Percentiles rank a stretch among this genome's conserved stretches.
phyloP scores from a whole-genome alignment of 2,113 vertebrate genomes.

The Entelurus aequoreus region DNA sequence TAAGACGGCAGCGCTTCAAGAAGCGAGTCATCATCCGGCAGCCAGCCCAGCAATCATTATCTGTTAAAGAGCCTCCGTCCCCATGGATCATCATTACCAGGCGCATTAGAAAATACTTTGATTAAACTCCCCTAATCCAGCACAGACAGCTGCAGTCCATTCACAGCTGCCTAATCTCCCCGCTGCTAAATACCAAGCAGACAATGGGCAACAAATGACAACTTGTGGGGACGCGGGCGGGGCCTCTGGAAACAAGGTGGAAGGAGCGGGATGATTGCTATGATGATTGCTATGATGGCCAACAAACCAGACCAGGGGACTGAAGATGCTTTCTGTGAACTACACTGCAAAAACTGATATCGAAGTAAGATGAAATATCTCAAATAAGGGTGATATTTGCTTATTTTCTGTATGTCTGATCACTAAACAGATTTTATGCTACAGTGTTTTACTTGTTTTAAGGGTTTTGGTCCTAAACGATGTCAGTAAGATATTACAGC shows the following conservation, averaged over 20 bases:
- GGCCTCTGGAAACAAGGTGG: slow-evolving; percentile 47
- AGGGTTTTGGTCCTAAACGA: too few relatives aligned
- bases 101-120: slow-evolving; percentile 99
- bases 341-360: too few relatives aligned
- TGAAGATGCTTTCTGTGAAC: slow-evolving; percentile 45
- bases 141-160: slow-evolving; percentile 96
- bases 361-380: too few relatives aligned
- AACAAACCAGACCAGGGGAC: slow-evolving; percentile 48
- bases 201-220: slow-evolving; percentile 88
- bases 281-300: slow-evolving; percentile 15
- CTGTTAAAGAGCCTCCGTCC: slow-evolving; percentile 96
- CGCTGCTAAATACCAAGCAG: slow-evolving; percentile 88
- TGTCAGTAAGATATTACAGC: too few relatives aligned
- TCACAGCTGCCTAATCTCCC: slow-evolving; percentile 94
- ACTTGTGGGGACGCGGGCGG: slow-evolving; percentile 32
- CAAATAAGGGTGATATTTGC: too few relatives aligned
- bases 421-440: too few relatives aligned
- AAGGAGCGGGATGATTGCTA: slow-evolving; percentile 34
- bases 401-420: too few relatives aligned
- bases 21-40: slow-evolving; percentile 87
- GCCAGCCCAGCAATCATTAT: slow-evolving; percentile 87
- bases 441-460: too few relatives aligned
- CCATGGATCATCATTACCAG: slow-evolving; percentile 97
- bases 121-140: slow-evolving; percentile 99
- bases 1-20: slow-evolving; percentile 53